Conservation (phyloP, 2,113 vertebrate species). For the Centropristis striata region DNA sequence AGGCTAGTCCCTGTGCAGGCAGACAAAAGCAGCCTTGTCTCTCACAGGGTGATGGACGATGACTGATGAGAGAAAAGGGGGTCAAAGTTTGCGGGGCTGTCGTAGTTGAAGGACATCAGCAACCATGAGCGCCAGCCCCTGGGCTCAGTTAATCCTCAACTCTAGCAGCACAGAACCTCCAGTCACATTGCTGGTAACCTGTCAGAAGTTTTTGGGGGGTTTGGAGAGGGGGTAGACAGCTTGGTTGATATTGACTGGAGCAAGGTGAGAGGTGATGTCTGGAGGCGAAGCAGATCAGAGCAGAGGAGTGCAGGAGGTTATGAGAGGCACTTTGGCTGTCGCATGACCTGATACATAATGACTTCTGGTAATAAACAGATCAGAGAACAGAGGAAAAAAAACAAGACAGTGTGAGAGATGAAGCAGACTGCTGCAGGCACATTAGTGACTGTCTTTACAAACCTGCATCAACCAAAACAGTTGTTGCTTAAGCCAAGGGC, state of each 20-base stretch:
- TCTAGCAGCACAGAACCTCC: neutral
- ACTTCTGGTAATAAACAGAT: constrained; percentile 32
- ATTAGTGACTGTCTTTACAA: constrained; percentile 9
- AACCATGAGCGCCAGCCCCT: neutral
- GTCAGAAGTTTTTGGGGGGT: neutral
- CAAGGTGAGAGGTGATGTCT: constrained; percentile 20
- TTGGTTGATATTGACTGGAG: constrained; percentile 9
- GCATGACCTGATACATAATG: constrained; percentile 11
- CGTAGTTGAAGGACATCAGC: constrained; percentile 46
- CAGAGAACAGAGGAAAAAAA: constrained; percentile 21
- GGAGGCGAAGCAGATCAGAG: constrained; percentile 5
- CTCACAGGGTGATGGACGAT: constrained; percentile 71
- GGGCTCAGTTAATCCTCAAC: constrained; percentile 45
- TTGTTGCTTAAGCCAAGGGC: constrained; percentile 10
- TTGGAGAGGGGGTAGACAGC: neutral
- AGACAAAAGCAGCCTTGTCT: constrained; percentile 79
- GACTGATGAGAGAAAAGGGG: constrained; percentile 73
- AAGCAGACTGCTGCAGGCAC: constrained; percentile 28
- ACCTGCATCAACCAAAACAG: constrained; percentile 23
- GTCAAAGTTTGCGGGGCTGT: constrained; percentile 67
- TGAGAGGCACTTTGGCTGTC: constrained; percentile 18
- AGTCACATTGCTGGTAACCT: constrained; percentile 7
- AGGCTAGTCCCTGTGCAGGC: constrained; percentile 39
- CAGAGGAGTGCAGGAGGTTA: neutral
- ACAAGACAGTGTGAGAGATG: neutral